Evolutionary conservation across 2,797 vertebrate genomes (phyloP).

Genomic region (Merluccius polli): DNA sequence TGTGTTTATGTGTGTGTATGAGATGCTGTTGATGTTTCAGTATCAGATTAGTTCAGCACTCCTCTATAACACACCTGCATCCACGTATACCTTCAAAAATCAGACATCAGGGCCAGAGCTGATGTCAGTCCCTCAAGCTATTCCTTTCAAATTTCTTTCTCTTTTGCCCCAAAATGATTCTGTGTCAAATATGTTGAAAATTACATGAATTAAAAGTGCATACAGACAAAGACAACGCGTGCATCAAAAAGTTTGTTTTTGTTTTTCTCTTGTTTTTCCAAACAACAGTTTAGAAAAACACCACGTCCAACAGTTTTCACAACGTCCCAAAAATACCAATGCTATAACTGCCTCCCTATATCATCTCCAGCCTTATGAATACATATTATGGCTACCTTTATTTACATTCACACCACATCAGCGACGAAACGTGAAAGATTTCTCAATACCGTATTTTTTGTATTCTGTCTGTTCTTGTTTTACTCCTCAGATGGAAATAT

Average conservation of each 20-base stretch:
- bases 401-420: background rate
- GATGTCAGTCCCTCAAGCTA: background rate
- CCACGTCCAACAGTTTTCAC: background rate
- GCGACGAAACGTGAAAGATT: background rate
- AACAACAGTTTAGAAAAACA: background rate
- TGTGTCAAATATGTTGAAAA: background rate
- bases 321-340: background rate
- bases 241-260: background rate
- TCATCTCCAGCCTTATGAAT: background rate
- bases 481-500: background rate
- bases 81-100: background rate
- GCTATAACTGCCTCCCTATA: background rate
- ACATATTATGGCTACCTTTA: background rate
- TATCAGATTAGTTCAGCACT: background rate
- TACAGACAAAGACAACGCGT: background rate
- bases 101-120: background rate
- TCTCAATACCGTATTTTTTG: background rate
- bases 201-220: background rate
- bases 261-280: background rate
- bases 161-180: background rate
- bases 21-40: background rate
- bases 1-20: background rate
- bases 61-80: background rate
- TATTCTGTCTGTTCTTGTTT: background rate
- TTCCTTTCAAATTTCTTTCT: background rate